Evolutionary conservation across 1,140 invertebrate species (phyloP), one percentile per base, ranked within the genome.

Genomic region (Drosophila kikkawai): DNA sequence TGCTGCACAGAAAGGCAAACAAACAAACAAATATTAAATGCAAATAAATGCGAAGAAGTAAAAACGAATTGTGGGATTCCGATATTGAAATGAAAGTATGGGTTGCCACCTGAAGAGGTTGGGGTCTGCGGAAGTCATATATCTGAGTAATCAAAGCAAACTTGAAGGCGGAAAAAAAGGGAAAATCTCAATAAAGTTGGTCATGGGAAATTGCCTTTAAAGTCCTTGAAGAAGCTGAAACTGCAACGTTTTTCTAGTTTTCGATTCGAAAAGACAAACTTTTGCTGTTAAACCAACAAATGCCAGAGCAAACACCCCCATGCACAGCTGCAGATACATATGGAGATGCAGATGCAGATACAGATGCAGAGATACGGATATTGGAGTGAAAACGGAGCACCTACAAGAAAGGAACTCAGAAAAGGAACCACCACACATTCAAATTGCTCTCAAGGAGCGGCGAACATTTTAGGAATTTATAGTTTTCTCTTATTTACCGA

Each of bases 1-100:
- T 36, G 47, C 47, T 50, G 13, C 22, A 29, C 19, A n/a, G 32
- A 39, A 29, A 26, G 39, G 57, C 58, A 87, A 73, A 78, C 81
- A 86, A 86, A 85, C 83, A 88, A 84, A 90, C 85, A 88, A 88
- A 85, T 85, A 85, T 88, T 90, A 81, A 87, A 88, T 88, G 85
- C 85, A 88, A 88, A 88, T 71, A 85, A 85, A 79, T 90, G 81
- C 78, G 41, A 68, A 79, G 80, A 53, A 85, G 71, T 71, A 70
- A 75, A 79, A 79, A 63, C 69, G 73, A 78, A 76, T 64, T 47
- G 47, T 42, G 47, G 63, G 67, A 47, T 75, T 60, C 29, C 70
- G 75, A 77, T 81, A 74, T 67, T 15, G 69, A 51, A 51, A 13
- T 22, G 15, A 34, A 42, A 32, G 61, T 32, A 11, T 15, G 55